A percentile compares a stretch with the other conserved stretches of the same genome.
phyloP scores from a whole-genome alignment of 2,888 invertebrate species.

The Stenchaetothrips biformis region DNA sequence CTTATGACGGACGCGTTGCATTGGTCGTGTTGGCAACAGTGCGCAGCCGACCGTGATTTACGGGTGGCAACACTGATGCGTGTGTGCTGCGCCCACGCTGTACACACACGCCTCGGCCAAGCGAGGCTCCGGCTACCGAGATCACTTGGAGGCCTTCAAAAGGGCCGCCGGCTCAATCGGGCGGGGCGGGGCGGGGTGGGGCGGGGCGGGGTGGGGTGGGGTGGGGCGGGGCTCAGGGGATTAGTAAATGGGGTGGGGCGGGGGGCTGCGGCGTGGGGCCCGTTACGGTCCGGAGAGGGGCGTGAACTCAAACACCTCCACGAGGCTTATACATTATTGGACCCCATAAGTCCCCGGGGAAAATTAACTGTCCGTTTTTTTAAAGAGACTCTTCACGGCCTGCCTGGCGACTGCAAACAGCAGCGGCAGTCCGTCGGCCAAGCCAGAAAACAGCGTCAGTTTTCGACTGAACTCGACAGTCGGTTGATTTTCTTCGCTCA shows the following conservation, averaged over 20 bases:
- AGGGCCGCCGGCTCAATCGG: background rate
- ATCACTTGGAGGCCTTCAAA: constrained; percentile 14
- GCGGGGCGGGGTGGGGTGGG: background rate
- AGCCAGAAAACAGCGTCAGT: no score
- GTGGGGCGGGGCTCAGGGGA: background rate
- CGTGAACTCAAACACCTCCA: no score
- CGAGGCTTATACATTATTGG: no score
- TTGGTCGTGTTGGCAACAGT: constrained; percentile 9
- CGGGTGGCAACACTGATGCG: background rate
- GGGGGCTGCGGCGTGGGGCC: background rate
- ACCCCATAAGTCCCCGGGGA: no score
- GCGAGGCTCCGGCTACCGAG: background rate
- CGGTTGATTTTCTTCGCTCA: no score
- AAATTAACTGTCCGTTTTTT: no score
- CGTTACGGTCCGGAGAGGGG: background rate
- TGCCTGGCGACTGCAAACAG: no score
- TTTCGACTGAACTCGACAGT: no score
- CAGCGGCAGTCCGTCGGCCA: no score
- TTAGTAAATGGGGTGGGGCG: background rate
- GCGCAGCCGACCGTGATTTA: background rate
- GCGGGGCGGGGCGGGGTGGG: background rate
- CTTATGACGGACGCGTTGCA: background rate
- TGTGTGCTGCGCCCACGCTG: background rate
- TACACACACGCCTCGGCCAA: no score
- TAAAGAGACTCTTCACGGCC: no score